These are phyloP conservation scores for Aix galericulata DNA, from an alignment of 2,113 vertebrate species.

Conservation along the genomic window DNA sequence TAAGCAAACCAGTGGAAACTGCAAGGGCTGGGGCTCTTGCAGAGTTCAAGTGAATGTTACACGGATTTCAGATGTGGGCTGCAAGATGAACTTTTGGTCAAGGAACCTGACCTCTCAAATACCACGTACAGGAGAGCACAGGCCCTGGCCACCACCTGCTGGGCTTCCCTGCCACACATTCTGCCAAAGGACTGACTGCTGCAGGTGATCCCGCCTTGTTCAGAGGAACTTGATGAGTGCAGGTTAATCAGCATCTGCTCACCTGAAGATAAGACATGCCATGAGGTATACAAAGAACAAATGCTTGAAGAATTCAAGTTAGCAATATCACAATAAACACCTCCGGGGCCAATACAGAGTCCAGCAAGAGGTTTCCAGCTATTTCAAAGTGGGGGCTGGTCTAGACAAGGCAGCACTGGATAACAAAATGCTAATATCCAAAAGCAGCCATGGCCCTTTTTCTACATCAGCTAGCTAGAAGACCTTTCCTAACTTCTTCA, in stretches of 20 bases:
- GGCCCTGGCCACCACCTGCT: neutral
- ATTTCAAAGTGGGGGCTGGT: neutral
- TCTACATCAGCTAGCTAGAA: neutral
- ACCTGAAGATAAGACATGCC: neutral
- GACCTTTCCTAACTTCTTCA: neutral
- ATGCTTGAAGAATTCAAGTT: neutral
- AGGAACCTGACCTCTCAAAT: neutral
- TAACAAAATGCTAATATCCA: neutral
- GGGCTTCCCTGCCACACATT: neutral
- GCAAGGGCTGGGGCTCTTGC: neutral
- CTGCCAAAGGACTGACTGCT: neutral
- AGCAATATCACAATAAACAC: neutral
- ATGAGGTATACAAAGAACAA: neutral
- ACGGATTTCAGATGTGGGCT: neutral
- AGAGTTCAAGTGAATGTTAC: neutral
- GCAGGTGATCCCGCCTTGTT: neutral
- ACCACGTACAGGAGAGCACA: neutral
- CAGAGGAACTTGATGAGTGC: neutral
- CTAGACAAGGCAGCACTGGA: neutral
- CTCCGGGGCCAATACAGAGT: neutral
- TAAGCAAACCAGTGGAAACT: neutral
- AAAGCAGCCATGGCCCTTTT: neutral
- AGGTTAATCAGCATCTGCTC: neutral
- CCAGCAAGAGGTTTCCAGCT: neutral
- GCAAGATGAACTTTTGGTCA: neutral